Conservation (phyloP, 2,113 vertebrate species). For the Phyllostomus hastatus region DNA sequence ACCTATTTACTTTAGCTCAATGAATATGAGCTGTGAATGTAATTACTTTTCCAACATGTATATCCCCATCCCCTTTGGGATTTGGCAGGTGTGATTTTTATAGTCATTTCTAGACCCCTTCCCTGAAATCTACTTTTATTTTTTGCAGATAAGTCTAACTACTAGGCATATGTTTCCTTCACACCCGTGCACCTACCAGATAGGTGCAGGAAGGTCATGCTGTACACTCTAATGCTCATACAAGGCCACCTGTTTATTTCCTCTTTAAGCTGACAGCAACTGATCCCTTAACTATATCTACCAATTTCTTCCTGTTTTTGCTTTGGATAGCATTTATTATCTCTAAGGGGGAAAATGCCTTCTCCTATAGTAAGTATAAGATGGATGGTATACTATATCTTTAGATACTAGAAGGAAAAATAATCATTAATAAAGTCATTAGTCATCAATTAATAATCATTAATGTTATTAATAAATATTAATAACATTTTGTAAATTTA, state of each 20-base stretch:
- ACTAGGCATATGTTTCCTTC: background rate
- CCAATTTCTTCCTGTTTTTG: background rate
- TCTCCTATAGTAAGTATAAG: background rate
- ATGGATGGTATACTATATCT: background rate
- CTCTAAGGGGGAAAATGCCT: background rate
- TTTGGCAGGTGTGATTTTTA: background rate
- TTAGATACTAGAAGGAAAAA: background rate
- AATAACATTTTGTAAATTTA: background rate
- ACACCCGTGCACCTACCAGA: background rate
- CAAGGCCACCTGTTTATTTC: background rate
- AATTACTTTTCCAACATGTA: background rate
- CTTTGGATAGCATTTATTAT: background rate
- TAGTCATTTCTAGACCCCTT: background rate
- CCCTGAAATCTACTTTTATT: background rate
- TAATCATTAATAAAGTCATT: background rate
- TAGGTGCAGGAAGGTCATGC: background rate
- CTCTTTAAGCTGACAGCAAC: background rate
- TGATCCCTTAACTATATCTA: background rate
- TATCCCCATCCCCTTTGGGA: background rate
- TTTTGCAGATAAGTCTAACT: background rate
- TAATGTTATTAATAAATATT: too few species aligned
- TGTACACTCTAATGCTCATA: background rate
- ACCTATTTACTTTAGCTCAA: background rate
- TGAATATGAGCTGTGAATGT: background rate
- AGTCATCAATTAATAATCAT: too few species aligned